These are phyloP conservation scores for Theocolax elegans DNA, from an alignment of 1,140 invertebrate species.

Conservation along the genomic window DNA sequence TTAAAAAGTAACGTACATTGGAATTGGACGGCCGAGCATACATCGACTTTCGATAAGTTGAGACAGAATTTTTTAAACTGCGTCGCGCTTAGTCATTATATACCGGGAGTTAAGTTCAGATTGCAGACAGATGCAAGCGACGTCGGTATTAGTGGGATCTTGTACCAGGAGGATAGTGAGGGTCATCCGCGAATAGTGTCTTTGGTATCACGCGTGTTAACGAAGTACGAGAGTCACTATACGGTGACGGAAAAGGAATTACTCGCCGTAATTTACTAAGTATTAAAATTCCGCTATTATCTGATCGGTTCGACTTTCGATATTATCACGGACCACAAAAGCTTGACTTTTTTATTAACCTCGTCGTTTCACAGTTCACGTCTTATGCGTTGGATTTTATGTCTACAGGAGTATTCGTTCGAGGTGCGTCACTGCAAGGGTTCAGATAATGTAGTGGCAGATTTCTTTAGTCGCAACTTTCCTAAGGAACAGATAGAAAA, in stretches of 20 bases:
- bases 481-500: background rate
- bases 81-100: background rate
- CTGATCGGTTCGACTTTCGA: too few relatives aligned
- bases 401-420: slow-evolving; percentile 45
- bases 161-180: background rate
- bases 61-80: background rate
- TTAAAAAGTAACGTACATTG: background rate
- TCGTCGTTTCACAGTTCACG: background rate
- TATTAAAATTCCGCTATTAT: slow-evolving; percentile 56
- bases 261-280: slow-evolving; percentile 56
- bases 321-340: slow-evolving; percentile 60
- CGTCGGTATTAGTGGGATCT: background rate
- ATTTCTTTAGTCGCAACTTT: slow-evolving; percentile 25
- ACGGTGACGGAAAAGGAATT: slow-evolving; percentile 60
- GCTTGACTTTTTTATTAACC: slow-evolving; percentile 56
- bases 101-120: background rate
- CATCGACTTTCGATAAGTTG: background rate
- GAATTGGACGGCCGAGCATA: background rate
- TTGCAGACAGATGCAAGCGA: background rate
- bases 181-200: too few relatives aligned
- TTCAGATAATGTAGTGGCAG: slow-evolving; percentile 46
- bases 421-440: slow-evolving; percentile 46
- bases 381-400: slow-evolving; percentile 42
- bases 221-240: slow-evolving; percentile 54
- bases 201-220: background rate